phyloP scores from a whole-genome alignment of 1,140 invertebrate species.

The Palaemon carinicauda region DNA sequence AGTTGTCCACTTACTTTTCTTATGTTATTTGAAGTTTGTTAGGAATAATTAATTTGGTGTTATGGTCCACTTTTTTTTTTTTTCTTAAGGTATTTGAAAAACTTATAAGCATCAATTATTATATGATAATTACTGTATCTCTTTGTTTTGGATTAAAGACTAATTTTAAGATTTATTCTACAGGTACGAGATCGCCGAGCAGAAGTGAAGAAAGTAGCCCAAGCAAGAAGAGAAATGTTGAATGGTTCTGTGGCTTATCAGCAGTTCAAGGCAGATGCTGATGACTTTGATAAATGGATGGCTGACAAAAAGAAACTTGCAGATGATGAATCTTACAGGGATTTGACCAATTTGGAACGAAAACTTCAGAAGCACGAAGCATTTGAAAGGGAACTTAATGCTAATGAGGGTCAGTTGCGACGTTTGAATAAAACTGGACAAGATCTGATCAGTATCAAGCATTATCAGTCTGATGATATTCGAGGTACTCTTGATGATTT shows the following conservation, averaged over 20 bases:
- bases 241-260: slow-evolving; percentile 82
- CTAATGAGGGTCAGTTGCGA: slow-evolving; percentile 87
- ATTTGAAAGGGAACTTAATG: slow-evolving; percentile 91
- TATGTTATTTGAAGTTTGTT: slow-evolving; percentile 61
- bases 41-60: slow-evolving; percentile 38
- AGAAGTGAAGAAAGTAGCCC: slow-evolving; percentile 78
- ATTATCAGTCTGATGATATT: slow-evolving; percentile 57
- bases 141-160: not conserved
- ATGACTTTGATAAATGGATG: slow-evolving; percentile 89
- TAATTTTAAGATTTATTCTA: not conserved
- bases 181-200: slow-evolving; percentile 79
- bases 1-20: not conserved
- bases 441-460: slow-evolving; percentile 58
- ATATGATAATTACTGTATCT: not conserved
- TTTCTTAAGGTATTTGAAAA: not conserved
- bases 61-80: not conserved
- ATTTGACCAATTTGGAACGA: slow-evolving; percentile 88
- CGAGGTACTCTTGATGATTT: slow-evolving; percentile 72
- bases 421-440: slow-evolving; percentile 78
- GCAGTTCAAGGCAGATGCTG: slow-evolving; percentile 87
- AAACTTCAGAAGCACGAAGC: slow-evolving; percentile 98
- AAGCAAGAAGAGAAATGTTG: slow-evolving; percentile 76
- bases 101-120: not conserved
- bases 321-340: slow-evolving; percentile 91
- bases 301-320: slow-evolving; percentile 90